These are phyloP conservation scores for Cryptops parisi DNA, from an alignment of 2,888 invertebrate species.

Conservation along the genomic window DNA sequence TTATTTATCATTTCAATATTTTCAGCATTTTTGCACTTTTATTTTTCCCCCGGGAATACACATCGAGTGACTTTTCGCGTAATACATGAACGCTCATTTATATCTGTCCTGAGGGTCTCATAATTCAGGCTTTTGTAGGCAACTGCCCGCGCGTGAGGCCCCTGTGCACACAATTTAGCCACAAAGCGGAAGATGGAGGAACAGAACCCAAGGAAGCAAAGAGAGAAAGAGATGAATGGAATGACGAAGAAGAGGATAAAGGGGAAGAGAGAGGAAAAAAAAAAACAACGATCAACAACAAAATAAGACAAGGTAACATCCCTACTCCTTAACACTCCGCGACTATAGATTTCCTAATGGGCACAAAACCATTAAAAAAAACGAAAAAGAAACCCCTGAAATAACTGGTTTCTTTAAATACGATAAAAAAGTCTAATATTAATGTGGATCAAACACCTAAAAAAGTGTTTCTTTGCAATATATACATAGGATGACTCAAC, in stretches of 20 bases:
- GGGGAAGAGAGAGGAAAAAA: neutral
- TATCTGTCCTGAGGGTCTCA: conserved; percentile 15
- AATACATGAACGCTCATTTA: conserved; percentile 16
- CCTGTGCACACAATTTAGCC: conserved; percentile 4
- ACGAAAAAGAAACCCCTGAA: no score
- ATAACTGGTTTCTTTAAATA: no score
- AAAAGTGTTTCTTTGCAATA: no score
- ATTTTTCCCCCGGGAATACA: conserved; percentile 15
- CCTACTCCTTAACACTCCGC: no score
- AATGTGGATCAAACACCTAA: no score
- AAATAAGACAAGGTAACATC: no score
- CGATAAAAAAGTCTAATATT: no score
- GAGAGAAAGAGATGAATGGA: neutral
- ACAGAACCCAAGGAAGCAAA: neutral
- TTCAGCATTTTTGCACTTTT: conserved; percentile 16
- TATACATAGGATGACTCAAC: no score
- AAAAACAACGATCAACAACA: neutral
- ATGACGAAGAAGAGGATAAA: neutral
- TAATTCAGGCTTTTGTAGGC: conserved; percentile 11
- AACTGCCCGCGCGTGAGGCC: conserved; percentile 8
- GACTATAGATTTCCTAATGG: no score
- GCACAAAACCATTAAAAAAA: no score
- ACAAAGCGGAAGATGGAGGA: neutral
- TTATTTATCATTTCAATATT: conserved; percentile 17
- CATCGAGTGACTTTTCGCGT: conserved; percentile 15